A percentile compares a stretch with the other conserved stretches of the same genome.
Evolutionary conservation across 2,797 vertebrate genomes (phyloP).

Genomic region (Cryptoprocta ferox): DNA sequence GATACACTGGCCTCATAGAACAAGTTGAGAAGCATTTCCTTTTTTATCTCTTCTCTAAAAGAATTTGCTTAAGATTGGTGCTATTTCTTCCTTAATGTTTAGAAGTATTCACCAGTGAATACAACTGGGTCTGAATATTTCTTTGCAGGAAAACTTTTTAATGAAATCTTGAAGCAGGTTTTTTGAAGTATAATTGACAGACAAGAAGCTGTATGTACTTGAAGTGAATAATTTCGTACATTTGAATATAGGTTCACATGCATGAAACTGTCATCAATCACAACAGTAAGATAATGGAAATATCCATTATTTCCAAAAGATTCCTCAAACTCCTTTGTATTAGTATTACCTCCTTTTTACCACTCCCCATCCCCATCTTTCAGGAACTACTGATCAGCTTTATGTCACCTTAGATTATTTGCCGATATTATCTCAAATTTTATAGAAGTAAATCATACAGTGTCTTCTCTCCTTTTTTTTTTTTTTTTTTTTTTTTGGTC

Average conservation of each 20-base stretch:
- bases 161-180: background rate
- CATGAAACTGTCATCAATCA: background rate
- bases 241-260: background rate
- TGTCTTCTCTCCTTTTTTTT: background rate
- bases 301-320: background rate
- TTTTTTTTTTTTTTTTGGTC: background rate
- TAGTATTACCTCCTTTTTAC: background rate
- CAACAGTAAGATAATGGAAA: background rate
- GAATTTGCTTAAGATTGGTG: background rate
- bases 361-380: background rate
- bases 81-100: background rate
- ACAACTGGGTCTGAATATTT: background rate
- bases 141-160: background rate
- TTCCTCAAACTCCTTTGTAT: background rate
- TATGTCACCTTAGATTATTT: background rate
- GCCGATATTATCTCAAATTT: slow-evolving; percentile 6
- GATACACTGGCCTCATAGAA: background rate
- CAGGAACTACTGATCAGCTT: background rate
- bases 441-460: background rate
- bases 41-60: background rate
- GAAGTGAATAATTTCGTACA: background rate
- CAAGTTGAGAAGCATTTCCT: background rate
- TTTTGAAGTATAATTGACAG: background rate
- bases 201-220: background rate
- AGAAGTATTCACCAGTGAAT: background rate